Evolutionary conservation across 2,797 vertebrate genomes (phyloP).

Genomic region (Carcharodon carcharias): DNA sequence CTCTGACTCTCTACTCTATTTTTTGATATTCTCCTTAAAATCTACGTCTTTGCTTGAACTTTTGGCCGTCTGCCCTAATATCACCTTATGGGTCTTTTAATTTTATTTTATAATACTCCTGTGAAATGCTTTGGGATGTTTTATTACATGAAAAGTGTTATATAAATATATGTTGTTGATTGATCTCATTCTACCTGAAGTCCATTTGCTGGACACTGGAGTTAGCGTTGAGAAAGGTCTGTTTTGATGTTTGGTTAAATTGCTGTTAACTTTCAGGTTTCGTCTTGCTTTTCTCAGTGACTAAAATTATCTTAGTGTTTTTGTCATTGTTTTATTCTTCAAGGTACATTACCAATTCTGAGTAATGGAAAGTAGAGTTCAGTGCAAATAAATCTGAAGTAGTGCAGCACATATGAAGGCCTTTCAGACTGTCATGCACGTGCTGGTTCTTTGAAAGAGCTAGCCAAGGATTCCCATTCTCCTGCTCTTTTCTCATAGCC

Average conservation of each 20-base stretch:
- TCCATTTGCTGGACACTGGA: neutral
- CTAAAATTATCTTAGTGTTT: neutral
- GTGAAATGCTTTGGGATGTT: no score
- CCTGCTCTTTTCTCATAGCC: neutral
- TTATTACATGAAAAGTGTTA: no score
- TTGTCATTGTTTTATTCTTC: neutral
- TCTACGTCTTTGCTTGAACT: no score
- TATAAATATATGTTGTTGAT: no score
- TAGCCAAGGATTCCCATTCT: no score
- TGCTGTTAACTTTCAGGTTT: neutral
- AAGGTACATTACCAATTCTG: neutral
- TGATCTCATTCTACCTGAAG: neutral
- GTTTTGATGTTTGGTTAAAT: neutral
- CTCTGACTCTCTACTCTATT: no score
- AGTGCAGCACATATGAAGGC: neutral
- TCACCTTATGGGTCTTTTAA: no score
- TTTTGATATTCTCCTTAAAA: no score
- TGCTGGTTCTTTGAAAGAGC: neutral
- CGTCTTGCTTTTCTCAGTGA: neutral
- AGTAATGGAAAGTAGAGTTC: neutral
- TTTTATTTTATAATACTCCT: no score
- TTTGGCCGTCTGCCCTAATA: no score
- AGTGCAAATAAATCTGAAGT: neutral
- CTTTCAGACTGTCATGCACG: neutral
- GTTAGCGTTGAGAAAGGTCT: neutral